A percentile compares a stretch with the other conserved stretches of the same genome.
Conservation (phyloP, 92 coral and sea anemone species). For the Pocillopora grandis region DNA sequence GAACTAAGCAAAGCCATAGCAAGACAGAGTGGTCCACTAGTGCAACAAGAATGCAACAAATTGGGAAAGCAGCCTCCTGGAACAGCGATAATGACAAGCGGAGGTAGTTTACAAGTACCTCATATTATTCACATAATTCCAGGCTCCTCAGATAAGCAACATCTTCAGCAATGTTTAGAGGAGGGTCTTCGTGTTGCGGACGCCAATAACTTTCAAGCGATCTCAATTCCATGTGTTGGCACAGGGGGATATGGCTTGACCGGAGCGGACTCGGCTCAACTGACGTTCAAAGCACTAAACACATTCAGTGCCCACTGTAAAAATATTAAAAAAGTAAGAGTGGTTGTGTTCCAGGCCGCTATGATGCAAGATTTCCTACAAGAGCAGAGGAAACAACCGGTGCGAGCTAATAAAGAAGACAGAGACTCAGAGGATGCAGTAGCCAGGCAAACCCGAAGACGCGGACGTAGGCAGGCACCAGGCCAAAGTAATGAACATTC, state of each 20-base stretch:
- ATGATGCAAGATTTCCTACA: slow-evolving; percentile 56
- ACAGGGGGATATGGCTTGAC: slow-evolving; percentile 57
- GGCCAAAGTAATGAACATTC: not conserved
- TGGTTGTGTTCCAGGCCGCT: slow-evolving; percentile 51
- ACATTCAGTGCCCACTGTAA: slow-evolving; percentile 17
- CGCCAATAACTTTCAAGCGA: too few relatives aligned
- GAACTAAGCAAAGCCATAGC: slow-evolving; percentile 59
- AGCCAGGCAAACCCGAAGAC: not conserved
- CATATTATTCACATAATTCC: slow-evolving; percentile 53
- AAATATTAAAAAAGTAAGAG: slow-evolving; percentile 36
- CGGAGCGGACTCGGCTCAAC: slow-evolving; percentile 41
- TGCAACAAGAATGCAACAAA: slow-evolving; percentile 50
- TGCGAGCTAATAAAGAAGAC: too few relatives aligned
- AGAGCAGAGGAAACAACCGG: not conserved
- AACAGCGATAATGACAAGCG: slow-evolving; percentile 27
- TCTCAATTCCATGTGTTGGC: slow-evolving; percentile 58
- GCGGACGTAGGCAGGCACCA: not conserved
- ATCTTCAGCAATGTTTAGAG: slow-evolving; percentile 1
- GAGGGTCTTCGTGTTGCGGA: too few relatives aligned
- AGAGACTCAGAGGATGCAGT: too few relatives aligned
- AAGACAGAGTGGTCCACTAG: slow-evolving; percentile 28
- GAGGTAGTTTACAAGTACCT: not conserved
- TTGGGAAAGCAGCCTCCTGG: slow-evolving; percentile 45
- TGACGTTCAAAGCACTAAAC: slow-evolving; percentile 52
- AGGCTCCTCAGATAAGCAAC: slow-evolving; percentile 21